phyloP scores from a whole-genome alignment of 2,113 vertebrate genomes.

The Syngnathus typhle region DNA sequence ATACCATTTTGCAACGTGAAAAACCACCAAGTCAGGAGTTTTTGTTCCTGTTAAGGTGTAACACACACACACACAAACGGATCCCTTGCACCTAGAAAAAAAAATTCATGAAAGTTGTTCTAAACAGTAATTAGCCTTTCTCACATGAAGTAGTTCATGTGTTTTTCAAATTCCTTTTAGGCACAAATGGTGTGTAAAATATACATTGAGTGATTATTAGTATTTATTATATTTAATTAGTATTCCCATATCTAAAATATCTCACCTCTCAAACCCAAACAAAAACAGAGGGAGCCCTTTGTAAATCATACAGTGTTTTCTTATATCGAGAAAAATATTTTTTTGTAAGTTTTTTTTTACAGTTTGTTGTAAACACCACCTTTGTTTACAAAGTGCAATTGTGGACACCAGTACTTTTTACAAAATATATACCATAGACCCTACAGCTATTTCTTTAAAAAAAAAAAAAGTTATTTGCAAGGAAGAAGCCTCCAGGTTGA shows the following conservation, averaged over 20 bases:
- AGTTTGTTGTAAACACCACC: slow-evolving; percentile 35
- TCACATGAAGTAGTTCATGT: neutral
- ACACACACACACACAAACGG: slow-evolving; percentile 1
- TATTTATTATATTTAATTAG: slow-evolving; percentile 25
- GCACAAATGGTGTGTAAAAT: neutral
- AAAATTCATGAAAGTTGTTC: slow-evolving; percentile 7
- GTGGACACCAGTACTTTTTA: slow-evolving; percentile 24
- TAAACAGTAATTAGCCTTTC: neutral
- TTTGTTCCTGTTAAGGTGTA: slow-evolving; percentile 7
- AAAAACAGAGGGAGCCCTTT: slow-evolving; percentile 19
- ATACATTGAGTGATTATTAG: neutral
- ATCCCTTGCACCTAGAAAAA: slow-evolving; percentile 16
- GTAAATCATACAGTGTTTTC: slow-evolving; percentile 51
- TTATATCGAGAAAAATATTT: slow-evolving; percentile 18
- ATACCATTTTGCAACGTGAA: slow-evolving; percentile 18
- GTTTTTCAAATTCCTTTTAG: neutral
- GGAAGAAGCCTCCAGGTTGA: slow-evolving; percentile 34
- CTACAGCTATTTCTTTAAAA: slow-evolving; percentile 24
- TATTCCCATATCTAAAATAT: slow-evolving; percentile 34
- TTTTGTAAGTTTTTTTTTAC: slow-evolving; percentile 32
- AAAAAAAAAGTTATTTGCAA: slow-evolving; percentile 35
- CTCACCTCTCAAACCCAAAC: slow-evolving; percentile 23
- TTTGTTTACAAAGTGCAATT: slow-evolving; percentile 48
- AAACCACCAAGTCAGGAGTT: slow-evolving; percentile 19
- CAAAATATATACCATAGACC: slow-evolving; percentile 40